Evolutionary conservation across 2,113 vertebrate genomes (phyloP).

Genomic region (Noctilio leporinus): DNA sequence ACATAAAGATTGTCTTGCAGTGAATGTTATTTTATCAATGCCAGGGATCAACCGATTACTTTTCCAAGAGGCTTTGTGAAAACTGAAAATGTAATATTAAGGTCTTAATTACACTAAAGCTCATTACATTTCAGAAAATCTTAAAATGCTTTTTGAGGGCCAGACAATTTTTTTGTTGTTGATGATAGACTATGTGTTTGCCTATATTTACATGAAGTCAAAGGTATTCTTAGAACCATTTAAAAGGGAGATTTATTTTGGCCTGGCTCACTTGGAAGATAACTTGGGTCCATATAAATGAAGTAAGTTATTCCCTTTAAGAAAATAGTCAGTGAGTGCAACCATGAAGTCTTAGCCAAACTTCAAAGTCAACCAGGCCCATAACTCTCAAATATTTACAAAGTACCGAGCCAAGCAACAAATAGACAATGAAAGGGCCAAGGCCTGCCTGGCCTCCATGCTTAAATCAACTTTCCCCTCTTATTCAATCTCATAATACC

Average conservation of each 20-base stretch:
- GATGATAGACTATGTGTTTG: neutral
- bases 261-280: neutral
- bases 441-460: neutral
- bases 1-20: neutral
- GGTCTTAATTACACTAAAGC: neutral
- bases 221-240: neutral
- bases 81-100: neutral
- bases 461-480: neutral
- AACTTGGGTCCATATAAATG: neutral
- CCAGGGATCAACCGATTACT: neutral
- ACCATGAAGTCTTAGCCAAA: neutral
- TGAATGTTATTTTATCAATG: neutral
- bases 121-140: neutral
- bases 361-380: neutral
- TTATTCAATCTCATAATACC: neutral
- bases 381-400: neutral
- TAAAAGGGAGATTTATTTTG: neutral
- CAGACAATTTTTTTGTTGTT: neutral
- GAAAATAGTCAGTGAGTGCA: neutral
- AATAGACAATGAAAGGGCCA: neutral
- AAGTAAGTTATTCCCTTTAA: neutral
- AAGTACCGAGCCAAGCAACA: neutral
- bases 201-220: neutral
- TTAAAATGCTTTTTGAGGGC: neutral
- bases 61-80: neutral